Percentiles rank a stretch among this genome's conserved stretches.
These are phyloP conservation scores for Drosophila diplacantha DNA, from an alignment of 2,888 invertebrate species.

Conservation along the genomic window DNA sequence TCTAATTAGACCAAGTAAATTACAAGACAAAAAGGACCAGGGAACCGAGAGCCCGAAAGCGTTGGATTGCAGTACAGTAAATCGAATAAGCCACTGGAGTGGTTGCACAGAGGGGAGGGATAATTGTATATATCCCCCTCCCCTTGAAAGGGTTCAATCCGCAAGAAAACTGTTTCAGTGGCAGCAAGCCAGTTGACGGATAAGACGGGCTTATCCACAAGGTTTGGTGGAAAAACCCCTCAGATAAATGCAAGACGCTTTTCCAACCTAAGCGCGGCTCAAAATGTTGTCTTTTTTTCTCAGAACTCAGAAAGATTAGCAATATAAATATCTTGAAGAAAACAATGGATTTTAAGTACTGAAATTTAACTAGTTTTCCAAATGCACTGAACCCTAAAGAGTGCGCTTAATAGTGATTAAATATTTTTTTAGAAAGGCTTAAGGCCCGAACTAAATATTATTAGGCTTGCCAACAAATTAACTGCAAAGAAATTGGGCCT, in stretches of 20 bases:
- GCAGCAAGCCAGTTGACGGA: background rate
- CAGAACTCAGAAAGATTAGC: background rate
- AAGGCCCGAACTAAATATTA: background rate
- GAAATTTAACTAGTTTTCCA: background rate
- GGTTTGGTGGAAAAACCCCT: background rate
- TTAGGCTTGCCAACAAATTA: conserved; percentile 3
- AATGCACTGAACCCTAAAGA: background rate
- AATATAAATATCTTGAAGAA: background rate
- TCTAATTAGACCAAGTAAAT: conserved; percentile 35
- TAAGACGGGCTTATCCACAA: background rate
- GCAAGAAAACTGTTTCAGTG: no score
- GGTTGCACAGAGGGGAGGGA: conserved; percentile 1
- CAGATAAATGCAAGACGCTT: no score
- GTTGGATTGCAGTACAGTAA: conserved; percentile 20
- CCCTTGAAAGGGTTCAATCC: background rate
- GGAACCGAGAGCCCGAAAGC: conserved; percentile 10
- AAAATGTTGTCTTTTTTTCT: background rate
- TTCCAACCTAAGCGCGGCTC: background rate
- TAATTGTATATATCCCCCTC: background rate
- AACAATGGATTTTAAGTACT: background rate
- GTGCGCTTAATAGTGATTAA: background rate
- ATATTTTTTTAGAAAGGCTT: background rate
- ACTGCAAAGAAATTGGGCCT: conserved; percentile 32
- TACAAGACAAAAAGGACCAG: conserved; percentile 35
- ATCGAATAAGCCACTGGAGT: conserved; percentile 27